Evolutionary conservation across 2,113 vertebrate genomes (phyloP).

Genomic region (Daboia siamensis): DNA sequence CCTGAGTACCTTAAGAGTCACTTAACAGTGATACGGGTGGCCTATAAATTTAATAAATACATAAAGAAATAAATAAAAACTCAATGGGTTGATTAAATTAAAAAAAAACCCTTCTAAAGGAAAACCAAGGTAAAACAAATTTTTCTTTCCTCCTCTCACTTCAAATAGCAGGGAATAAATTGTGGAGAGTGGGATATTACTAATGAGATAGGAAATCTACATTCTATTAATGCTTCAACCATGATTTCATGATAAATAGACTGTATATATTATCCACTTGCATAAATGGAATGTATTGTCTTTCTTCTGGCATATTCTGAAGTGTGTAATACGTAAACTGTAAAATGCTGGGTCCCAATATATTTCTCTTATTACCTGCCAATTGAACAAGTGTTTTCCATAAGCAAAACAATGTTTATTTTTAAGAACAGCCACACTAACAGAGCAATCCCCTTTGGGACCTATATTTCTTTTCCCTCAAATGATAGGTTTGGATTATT

Average conservation of each 20-base stretch:
- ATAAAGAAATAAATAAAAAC: neutral
- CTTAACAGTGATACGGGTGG: neutral
- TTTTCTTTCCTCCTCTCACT: no score
- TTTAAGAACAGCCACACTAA: neutral
- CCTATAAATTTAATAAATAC: neutral
- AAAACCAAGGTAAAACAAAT: neutral
- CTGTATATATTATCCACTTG: neutral
- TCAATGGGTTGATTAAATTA: neutral
- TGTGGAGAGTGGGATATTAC: neutral
- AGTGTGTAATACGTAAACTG: neutral
- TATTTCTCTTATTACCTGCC: neutral
- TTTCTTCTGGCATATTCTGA: neutral
- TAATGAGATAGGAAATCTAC: neutral
- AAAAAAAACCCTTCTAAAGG: neutral
- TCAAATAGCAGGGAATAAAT: neutral
- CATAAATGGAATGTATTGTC: neutral
- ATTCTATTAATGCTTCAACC: neutral
- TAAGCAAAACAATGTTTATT: neutral
- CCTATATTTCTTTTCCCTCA: neutral
- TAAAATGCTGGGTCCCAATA: neutral
- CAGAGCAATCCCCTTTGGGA: neutral
- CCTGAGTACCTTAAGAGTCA: slow-evolving; percentile 37
- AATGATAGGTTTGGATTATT: slow-evolving; percentile 1
- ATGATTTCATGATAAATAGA: neutral
- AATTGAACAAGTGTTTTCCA: neutral